Percentiles rank a stretch among this genome's conserved stretches.
phyloP scores from a whole-genome alignment of 2,797 vertebrate species.

The Karalla daura region DNA sequence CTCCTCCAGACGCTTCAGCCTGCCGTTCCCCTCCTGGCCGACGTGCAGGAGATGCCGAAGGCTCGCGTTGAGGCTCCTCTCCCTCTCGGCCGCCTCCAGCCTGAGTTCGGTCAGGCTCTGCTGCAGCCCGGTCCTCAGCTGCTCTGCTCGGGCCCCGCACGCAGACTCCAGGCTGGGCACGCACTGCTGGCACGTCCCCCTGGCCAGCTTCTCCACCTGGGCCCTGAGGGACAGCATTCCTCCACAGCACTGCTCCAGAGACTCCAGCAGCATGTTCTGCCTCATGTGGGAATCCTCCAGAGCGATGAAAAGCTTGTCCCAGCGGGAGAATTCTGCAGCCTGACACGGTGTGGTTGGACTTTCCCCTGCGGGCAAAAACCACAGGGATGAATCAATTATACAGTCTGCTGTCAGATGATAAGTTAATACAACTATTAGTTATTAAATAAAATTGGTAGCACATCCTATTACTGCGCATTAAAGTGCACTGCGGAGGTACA shows the following conservation, averaged over 20 bases:
- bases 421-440: background rate
- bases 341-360: slow-evolving; percentile 44
- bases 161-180: slow-evolving; percentile 40
- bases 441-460: background rate
- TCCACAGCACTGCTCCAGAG: slow-evolving; percentile 55
- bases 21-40: slow-evolving; percentile 18
- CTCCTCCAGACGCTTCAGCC: slow-evolving; percentile 53
- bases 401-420: background rate
- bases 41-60: slow-evolving; percentile 58
- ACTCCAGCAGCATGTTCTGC: slow-evolving; percentile 76
- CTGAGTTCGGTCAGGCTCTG: slow-evolving; percentile 53
- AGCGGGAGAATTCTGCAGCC: slow-evolving; percentile 65
- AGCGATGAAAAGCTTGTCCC: slow-evolving; percentile 78
- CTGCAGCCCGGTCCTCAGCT: slow-evolving; percentile 38
- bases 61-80: slow-evolving; percentile 62
- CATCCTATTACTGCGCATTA: background rate
- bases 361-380: slow-evolving; percentile 39
- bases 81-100: slow-evolving; percentile 49
- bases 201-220: slow-evolving; percentile 57
- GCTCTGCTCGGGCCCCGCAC: slow-evolving; percentile 54
- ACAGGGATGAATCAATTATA: slow-evolving; percentile 17
- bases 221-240: slow-evolving; percentile 43
- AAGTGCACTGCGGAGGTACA: no score
- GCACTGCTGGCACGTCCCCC: slow-evolving; percentile 53
- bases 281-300: slow-evolving; percentile 81